Evolutionary conservation across 2,888 invertebrate species (phyloP), one percentile per base, ranked within the genome.

Genomic region (Busseola fusca): DNA sequence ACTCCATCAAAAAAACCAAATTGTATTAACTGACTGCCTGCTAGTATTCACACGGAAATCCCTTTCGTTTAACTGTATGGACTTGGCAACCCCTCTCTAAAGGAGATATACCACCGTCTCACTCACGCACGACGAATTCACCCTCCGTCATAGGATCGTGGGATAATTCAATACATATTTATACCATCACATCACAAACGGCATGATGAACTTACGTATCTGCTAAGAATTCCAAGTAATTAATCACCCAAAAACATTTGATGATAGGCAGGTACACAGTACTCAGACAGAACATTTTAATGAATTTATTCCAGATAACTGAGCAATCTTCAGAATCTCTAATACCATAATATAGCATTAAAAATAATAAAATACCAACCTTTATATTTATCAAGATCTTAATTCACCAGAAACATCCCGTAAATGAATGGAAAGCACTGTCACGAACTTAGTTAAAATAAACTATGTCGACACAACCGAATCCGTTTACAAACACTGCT

Each of bases 101-200:
- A 86, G 84, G 86, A 87, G 70, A 69, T 73, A 87, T 92, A 90
- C 88, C 71, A 85, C 91, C 85, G 83, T 94, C 95, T 91, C 92
- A 86, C 89, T 95, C 91, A 81, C 88, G 72, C 93, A 86, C 87
- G 81, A 87, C 85, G 85, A 90, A 91, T 72, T 81, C 83, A 91
- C 95, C 94, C 93, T 92, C 88, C 86, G 84, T 88, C 87, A 90
- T 87, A 86, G 89, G 85, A 92, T 91, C 93, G 92, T 93, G 93
- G 91, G 92, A 93, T 94, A 94, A 95, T 95, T 94, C 94, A 95
- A 95, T 94, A n/a, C n/a, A n/a, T n/a, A 95, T 95, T 93, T 93
- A 95, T 93, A 85, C 91, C 90, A 91, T n/a, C n/a, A n/a, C n/a
- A n/a, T 92, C 89, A 88, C 88, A 89, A 86, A 89, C 87, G 84